Conservation (phyloP, 2,113 vertebrate genomes). For the Hiodon alosoides region DNA sequence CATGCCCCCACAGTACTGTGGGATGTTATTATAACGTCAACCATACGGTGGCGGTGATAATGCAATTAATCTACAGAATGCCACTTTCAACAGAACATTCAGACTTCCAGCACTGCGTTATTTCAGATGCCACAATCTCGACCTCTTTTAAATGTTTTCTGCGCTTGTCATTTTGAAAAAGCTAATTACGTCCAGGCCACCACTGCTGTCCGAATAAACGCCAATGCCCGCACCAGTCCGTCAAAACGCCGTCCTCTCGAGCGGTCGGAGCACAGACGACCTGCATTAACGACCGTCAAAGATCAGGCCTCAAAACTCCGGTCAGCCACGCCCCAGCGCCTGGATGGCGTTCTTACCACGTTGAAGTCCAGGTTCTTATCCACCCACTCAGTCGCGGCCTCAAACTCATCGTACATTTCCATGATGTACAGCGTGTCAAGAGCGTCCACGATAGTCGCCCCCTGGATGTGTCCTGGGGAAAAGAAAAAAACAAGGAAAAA, state of each 20-base stretch:
- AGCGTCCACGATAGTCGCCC: conserved; percentile 93
- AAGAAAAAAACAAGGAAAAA: conserved; percentile 39
- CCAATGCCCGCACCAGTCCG: neutral
- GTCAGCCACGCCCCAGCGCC: neutral
- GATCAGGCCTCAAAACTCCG: neutral
- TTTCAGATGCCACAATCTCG: no score
- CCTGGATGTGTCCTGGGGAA: conserved; percentile 75
- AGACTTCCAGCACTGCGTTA: no score
- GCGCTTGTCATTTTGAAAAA: neutral
- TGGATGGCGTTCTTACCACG: conserved; percentile 69
- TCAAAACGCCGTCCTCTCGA: neutral
- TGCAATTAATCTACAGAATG: no score
- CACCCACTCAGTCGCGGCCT: conserved; percentile 86
- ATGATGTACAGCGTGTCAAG: conserved; percentile 92
- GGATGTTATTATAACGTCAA: no score
- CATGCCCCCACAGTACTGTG: no score
- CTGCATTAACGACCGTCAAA: neutral
- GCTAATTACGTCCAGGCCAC: neutral
- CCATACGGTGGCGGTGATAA: no score
- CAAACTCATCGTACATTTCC: conserved; percentile 93
- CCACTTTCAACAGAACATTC: no score
- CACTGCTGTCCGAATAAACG: neutral
- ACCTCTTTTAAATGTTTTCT: no score
- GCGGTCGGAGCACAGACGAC: neutral
- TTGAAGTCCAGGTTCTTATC: conserved; percentile 92